Conservation (phyloP, 2,888 invertebrate species). For the Cerastoderma edule region DNA sequence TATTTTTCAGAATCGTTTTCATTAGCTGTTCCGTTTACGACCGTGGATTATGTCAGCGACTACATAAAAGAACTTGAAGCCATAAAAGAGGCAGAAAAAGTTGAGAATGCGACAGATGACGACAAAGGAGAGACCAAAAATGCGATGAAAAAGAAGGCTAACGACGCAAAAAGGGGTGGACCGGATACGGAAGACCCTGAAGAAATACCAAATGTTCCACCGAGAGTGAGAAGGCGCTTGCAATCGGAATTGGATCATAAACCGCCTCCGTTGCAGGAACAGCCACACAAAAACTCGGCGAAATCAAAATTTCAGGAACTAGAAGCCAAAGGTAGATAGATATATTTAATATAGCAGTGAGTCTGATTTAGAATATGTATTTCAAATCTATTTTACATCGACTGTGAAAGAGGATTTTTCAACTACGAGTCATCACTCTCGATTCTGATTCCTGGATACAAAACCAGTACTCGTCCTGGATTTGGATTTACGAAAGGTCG, state of each 20-base stretch:
- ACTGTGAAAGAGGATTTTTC: background rate
- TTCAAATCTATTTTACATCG: too few species aligned
- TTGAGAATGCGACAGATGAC: background rate
- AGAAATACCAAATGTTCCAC: background rate
- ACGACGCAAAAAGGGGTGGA: too few species aligned
- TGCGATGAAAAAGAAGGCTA: too few species aligned
- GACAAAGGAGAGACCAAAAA: too few species aligned
- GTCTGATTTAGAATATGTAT: background rate
- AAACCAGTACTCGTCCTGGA: too few species aligned
- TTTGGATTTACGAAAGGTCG: too few species aligned
- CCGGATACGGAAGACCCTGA: constrained; percentile 1
- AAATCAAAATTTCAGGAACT: constrained; percentile 15
- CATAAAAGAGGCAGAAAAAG: background rate
- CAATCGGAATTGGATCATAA: background rate
- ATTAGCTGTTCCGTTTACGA: constrained; percentile 35
- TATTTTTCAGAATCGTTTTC: constrained; percentile 42
- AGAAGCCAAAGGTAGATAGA: constrained; percentile 7
- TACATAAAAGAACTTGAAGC: background rate
- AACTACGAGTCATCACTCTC: too few species aligned
- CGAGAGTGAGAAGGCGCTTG: background rate
- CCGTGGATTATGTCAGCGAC: background rate
- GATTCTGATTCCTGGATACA: too few species aligned
- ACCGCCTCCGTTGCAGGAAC: background rate
- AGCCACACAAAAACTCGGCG: background rate
- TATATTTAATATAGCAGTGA: background rate